phyloP scores from a whole-genome alignment of 2,888 invertebrate species.

The Phengaris arion region DNA sequence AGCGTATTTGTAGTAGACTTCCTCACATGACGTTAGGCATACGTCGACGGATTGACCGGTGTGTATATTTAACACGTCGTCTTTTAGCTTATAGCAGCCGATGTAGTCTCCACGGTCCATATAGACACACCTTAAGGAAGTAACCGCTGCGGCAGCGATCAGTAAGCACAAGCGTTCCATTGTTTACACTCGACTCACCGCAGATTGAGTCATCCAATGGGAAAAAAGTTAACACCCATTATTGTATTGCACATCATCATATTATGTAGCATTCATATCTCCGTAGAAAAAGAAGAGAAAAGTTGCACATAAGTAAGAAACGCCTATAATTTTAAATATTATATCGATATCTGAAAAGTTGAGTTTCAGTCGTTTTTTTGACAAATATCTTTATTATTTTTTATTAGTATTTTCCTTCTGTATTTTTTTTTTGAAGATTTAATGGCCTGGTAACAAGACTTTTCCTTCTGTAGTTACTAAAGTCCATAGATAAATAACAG shows the following conservation, averaged over 20 bases:
- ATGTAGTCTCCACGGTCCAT: constrained; percentile 68
- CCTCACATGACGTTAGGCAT: constrained; percentile 69
- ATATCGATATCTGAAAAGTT: neutral
- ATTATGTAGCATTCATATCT: neutral
- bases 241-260: neutral
- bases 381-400: too few relatives aligned
- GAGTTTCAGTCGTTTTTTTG: neutral
- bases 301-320: neutral
- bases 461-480: too few relatives aligned
- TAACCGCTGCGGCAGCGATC: constrained; percentile 43
- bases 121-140: constrained; percentile 41
- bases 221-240: constrained; percentile 21
- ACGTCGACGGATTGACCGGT: constrained; percentile 73
- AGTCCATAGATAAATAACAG: too few relatives aligned
- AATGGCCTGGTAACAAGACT: too few relatives aligned
- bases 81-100: constrained; percentile 64
- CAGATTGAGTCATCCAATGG: constrained; percentile 45
- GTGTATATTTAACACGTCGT: constrained; percentile 64
- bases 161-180: constrained; percentile 53
- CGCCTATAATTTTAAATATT: too few relatives aligned
- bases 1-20: constrained; percentile 70
- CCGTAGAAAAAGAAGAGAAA: neutral
- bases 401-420: too few relatives aligned
- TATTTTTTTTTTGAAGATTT: too few relatives aligned
- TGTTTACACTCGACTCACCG: constrained; percentile 49